A percentile compares a stretch with the other conserved stretches of the same genome.
Conservation (phyloP, 2,113 vertebrate genomes). For the Naja naja region DNA sequence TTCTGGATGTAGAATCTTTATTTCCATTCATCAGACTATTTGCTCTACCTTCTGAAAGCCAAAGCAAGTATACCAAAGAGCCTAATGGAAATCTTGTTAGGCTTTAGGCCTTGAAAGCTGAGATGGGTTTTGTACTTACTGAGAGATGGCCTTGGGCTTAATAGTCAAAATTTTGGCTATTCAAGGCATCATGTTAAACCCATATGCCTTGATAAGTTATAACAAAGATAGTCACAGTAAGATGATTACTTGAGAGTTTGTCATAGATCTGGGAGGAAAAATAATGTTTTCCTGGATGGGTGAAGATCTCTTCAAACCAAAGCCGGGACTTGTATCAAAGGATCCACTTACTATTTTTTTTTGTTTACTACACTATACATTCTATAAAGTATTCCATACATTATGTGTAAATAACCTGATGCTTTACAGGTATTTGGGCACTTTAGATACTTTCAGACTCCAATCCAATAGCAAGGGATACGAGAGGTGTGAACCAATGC, state of each 20-base stretch:
- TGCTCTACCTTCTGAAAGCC: not conserved
- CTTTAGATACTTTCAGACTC: not conserved
- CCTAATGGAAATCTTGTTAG: not conserved
- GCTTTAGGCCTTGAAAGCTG: not conserved
- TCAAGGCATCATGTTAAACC: not conserved
- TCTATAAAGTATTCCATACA: not conserved
- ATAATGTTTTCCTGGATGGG: not conserved
- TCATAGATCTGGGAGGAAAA: not conserved
- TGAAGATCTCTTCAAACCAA: not conserved
- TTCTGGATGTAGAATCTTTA: not conserved
- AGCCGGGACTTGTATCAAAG: not conserved
- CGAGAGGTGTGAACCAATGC: not conserved
- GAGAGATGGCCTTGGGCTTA: not conserved
- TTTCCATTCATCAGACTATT: conserved; percentile 9
- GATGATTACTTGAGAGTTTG: not conserved
- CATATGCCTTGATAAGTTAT: not conserved
- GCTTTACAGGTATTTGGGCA: not conserved
- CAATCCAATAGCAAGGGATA: not conserved
- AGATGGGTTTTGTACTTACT: not conserved
- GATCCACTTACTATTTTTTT: not conserved
- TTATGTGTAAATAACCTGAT: not conserved
- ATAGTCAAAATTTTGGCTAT: not conserved
- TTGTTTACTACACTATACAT: not conserved
- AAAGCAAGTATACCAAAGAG: not conserved
- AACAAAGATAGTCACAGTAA: not conserved